Evolutionary conservation across 2,113 vertebrate species (phyloP).

Genomic region (Mastomys coucha): DNA sequence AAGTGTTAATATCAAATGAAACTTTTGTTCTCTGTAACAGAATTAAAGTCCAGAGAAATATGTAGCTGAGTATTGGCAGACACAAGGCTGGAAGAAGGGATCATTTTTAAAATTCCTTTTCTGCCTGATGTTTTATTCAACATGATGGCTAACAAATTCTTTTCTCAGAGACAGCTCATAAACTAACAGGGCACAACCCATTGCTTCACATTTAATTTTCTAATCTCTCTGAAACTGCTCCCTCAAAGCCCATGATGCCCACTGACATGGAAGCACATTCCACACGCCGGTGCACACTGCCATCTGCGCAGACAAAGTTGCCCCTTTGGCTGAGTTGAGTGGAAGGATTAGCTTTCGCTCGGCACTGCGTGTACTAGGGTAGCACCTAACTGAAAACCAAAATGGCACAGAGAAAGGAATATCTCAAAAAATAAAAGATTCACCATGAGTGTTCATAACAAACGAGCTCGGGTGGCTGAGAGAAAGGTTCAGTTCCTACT

Average conservation of each 20-base stretch:
- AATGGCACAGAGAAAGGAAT: background rate
- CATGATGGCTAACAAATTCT: background rate
- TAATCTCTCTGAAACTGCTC: slow-evolving; percentile 79
- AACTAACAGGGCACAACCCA: slow-evolving; percentile 32
- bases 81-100: background rate
- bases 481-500: background rate
- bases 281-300: slow-evolving; percentile 68
- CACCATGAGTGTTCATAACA: background rate
- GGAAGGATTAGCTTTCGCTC: slow-evolving; percentile 70
- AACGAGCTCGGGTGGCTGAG: background rate
- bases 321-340: slow-evolving; percentile 76
- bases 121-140: slow-evolving; percentile 2
- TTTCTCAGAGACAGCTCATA: background rate
- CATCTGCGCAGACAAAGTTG: slow-evolving; percentile 69
- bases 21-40: slow-evolving; percentile 9
- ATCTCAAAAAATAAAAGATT: slow-evolving; percentile 55
- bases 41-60: slow-evolving; percentile 38
- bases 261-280: slow-evolving; percentile 76
- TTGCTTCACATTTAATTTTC: slow-evolving; percentile 68
- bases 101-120: background rate
- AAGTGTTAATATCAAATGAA: background rate
- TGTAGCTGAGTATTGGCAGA: background rate
- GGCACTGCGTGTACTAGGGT: slow-evolving; percentile 66
- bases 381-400: slow-evolving; percentile 36
- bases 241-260: slow-evolving; percentile 70